A percentile compares a stretch with the other conserved stretches of the same genome.
Conservation (phyloP, 1,140 invertebrate genomes). For the Drosophila santomea region DNA sequence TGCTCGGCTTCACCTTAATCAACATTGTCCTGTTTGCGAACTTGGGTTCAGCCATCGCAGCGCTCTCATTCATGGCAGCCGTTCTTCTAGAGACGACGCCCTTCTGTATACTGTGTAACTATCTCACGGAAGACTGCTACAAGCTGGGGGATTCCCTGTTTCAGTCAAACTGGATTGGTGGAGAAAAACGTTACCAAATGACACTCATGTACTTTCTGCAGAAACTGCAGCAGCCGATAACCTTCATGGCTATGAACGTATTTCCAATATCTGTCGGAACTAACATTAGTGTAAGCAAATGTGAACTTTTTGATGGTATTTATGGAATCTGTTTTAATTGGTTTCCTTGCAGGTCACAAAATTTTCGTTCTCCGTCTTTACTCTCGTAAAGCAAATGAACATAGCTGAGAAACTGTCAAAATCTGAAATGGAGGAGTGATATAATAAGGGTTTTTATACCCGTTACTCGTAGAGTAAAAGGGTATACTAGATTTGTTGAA, state of each 20-base stretch:
- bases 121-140: conserved; percentile 55
- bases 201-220: conserved; percentile 58
- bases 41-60: conserved; percentile 54
- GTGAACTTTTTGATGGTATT: neutral
- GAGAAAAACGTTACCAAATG: conserved; percentile 48
- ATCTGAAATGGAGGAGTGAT: conserved; percentile 4
- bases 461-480: too few relatives aligned
- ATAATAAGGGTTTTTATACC: neutral
- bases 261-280: conserved; percentile 69
- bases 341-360: conserved; percentile 52
- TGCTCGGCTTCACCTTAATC: conserved; percentile 64
- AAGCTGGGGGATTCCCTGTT: conserved; percentile 57
- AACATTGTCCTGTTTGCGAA: conserved; percentile 68
- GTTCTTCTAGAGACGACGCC: conserved; percentile 66
- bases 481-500: too few relatives aligned
- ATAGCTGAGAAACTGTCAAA: conserved; percentile 58
- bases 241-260: conserved; percentile 66
- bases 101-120: conserved; percentile 69
- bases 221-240: conserved; percentile 60
- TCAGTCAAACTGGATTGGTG: conserved; percentile 65
- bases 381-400: conserved; percentile 68
- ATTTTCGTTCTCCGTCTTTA: conserved; percentile 71
- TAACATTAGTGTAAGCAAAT: conserved; percentile 56
- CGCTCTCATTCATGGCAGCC: conserved; percentile 53
- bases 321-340: neutral